These are phyloP conservation scores for Ametastegia equiseti DNA, from an alignment of 2,888 invertebrate genomes.

Conservation along the genomic window DNA sequence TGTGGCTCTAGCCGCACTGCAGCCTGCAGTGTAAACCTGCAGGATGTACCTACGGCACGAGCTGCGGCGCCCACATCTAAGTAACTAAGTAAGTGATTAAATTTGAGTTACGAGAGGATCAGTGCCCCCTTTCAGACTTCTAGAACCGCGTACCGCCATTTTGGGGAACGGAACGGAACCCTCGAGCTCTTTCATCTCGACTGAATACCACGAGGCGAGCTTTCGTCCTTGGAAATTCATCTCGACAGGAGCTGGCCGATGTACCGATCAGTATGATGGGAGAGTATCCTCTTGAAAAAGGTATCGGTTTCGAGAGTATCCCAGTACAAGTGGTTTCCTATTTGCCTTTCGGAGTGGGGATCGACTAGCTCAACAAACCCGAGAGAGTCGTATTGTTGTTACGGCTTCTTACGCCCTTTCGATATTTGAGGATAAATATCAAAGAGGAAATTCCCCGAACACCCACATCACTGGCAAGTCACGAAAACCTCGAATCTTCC, in stretches of 20 bases:
- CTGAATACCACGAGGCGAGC: too few species aligned
- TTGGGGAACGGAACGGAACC: too few species aligned
- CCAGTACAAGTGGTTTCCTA: constrained; percentile 17
- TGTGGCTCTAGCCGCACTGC: neutral
- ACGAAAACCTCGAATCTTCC: too few species aligned
- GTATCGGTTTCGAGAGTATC: constrained; percentile 19
- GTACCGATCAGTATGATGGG: neutral
- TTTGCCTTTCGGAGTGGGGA: constrained; percentile 17
- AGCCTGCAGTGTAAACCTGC: neutral
- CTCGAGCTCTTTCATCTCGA: too few species aligned
- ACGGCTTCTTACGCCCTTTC: neutral
- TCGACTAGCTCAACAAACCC: constrained; percentile 13
- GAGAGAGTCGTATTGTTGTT: constrained; percentile 15
- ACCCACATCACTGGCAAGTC: neutral
- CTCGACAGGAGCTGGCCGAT: neutral
- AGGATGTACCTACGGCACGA: neutral
- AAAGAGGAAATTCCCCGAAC: neutral
- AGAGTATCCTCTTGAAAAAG: neutral
- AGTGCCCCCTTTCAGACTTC: too few species aligned
- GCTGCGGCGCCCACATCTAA: neutral
- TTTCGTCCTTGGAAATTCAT: neutral
- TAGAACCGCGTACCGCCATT: too few species aligned
- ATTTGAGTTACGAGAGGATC: neutral
- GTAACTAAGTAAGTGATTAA: neutral
- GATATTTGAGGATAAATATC: constrained; percentile 5